Evolutionary conservation across 2,888 invertebrate species (phyloP), one percentile per base, ranked within the genome.

Genomic region (Halocaridina rubra): DNA sequence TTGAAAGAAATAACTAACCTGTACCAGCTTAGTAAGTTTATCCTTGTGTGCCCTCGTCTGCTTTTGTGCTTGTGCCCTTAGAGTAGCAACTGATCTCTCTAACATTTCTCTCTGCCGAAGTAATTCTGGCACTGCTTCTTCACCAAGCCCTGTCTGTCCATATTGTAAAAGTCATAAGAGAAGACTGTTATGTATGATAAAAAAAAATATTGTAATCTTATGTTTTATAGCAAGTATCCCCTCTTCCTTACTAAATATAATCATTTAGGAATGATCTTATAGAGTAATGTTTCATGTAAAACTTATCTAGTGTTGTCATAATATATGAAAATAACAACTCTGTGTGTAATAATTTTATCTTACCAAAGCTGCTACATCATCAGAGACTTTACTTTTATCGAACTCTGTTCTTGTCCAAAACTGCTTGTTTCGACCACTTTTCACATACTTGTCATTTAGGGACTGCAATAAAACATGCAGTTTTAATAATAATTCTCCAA

Each of bases 381-480:
- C 33, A 19, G 46, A 53, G 19, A 13, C 22, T 5, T 32, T n/a
- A 0, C 64, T 13, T 24, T 82, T 82, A 24, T 82, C 82, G 2
- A 82, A 61, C 30, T 82, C 82, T 39, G 82, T 69, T 77, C 82
- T 29, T 5, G 82, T 82, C 82, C 82, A 82, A 72, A 82, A 82
- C 71, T 82, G 77, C 77, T 82, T 82, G 30, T 77, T 57, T 13
- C 76, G 69, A 5, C 82, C 77, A 10, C 82, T 77, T 1, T 61
- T 71, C 5, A 82, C 72, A 61, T 82, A 77, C 30, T 77, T 82
- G 77, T 82, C 82, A 29, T 82, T 76, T 24, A 82, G 71, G 0
- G 59, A n/a, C 82, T 82, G 71, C n/a, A 2, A 1, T 2, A n/a
- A n/a, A n/a, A n/a, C n/a, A n/a, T n/a, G n/a, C n/a, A n/a, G n/a